These are phyloP conservation scores for Phalacrocorax pelagicus DNA, from an alignment of 2,113 vertebrate genomes.

Conservation along the genomic window DNA sequence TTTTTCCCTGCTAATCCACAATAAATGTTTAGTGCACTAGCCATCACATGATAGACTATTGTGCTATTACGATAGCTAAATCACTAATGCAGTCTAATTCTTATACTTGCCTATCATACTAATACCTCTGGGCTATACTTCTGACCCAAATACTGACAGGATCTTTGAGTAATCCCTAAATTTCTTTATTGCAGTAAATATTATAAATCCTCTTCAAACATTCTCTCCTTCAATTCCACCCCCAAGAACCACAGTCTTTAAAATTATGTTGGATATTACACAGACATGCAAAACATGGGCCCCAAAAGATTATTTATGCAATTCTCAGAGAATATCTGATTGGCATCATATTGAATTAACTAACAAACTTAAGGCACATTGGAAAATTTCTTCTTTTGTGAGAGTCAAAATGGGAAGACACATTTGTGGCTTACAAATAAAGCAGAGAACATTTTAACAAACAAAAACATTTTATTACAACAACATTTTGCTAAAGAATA, in stretches of 20 bases:
- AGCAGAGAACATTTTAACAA: slow-evolving; percentile 41
- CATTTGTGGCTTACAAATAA: slow-evolving; percentile 55
- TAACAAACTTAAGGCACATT: slow-evolving; percentile 34
- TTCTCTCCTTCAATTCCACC: background rate
- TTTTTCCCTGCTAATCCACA: slow-evolving; percentile 22
- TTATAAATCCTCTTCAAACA: slow-evolving; percentile 62
- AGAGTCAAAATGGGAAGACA: slow-evolving; percentile 24
- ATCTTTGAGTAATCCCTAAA: slow-evolving; percentile 66
- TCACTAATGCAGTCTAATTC: slow-evolving; percentile 70
- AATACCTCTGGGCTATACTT: slow-evolving; percentile 40
- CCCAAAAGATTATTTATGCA: slow-evolving; percentile 43
- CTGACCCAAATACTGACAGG: slow-evolving; percentile 67
- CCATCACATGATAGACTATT: slow-evolving; percentile 40
- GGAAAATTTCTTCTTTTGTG: slow-evolving; percentile 57
- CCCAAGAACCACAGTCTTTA: slow-evolving; percentile 19
- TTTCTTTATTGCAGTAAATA: slow-evolving; percentile 65
- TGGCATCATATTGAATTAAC: slow-evolving; percentile 56
- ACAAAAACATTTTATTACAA: slow-evolving; percentile 61
- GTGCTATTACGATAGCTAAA: slow-evolving; percentile 61
- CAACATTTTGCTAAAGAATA: slow-evolving; percentile 60
- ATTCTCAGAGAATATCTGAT: slow-evolving; percentile 47
- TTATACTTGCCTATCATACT: slow-evolving; percentile 35
- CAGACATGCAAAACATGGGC: background rate
- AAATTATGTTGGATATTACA: slow-evolving; percentile 33
- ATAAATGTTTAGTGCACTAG: slow-evolving; percentile 45